Percentiles rank a stretch among this genome's conserved stretches.
These are phyloP conservation scores for Polietes domitor DNA, from an alignment of 2,888 invertebrate genomes.

Conservation along the genomic window DNA sequence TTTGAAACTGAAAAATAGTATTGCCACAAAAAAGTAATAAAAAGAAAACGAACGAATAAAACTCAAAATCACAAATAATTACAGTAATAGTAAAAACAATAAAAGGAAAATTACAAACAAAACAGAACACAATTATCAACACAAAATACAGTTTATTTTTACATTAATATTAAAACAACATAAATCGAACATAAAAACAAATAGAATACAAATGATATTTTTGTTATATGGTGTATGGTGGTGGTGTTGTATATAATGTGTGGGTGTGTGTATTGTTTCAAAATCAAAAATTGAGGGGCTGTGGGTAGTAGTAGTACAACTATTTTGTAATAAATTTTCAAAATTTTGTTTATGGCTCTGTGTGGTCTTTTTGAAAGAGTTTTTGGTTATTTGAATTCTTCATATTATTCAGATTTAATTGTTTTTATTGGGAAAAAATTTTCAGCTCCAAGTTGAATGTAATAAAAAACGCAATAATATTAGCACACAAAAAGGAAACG, in stretches of 20 bases:
- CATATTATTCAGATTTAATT: slow-evolving; percentile 36
- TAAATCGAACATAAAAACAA: neutral
- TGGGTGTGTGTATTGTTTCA: neutral
- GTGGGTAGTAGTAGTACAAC: neutral
- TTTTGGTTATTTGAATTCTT: slow-evolving; percentile 14
- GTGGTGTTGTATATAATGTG: slow-evolving; percentile 9
- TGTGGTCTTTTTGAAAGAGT: slow-evolving; percentile 37
- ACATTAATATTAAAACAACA: slow-evolving; percentile 11
- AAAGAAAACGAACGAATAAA: slow-evolving; percentile 15
- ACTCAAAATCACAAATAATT: slow-evolving; percentile 26
- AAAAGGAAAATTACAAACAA: slow-evolving; percentile 27
- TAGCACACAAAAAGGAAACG: slow-evolving; percentile 32
- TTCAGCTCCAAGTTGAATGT: slow-evolving; percentile 79
- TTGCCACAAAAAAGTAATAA: slow-evolving; percentile 26
- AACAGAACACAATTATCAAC: slow-evolving; percentile 21
- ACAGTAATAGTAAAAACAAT: slow-evolving; percentile 18
- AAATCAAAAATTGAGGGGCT: slow-evolving; percentile 10
- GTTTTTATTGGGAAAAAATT: slow-evolving; percentile 62
- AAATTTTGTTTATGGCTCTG: slow-evolving; percentile 19
- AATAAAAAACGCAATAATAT: slow-evolving; percentile 33
- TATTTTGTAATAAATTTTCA: slow-evolving; percentile 4
- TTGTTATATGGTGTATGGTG: neutral
- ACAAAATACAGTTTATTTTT: slow-evolving; percentile 19
- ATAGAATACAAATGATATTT: slow-evolving; percentile 6
- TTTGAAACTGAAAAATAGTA: slow-evolving; percentile 3